Base-by-base conservation (phyloP, 2,888 invertebrate genomes). In the Gryllus longicercus region DNA sequence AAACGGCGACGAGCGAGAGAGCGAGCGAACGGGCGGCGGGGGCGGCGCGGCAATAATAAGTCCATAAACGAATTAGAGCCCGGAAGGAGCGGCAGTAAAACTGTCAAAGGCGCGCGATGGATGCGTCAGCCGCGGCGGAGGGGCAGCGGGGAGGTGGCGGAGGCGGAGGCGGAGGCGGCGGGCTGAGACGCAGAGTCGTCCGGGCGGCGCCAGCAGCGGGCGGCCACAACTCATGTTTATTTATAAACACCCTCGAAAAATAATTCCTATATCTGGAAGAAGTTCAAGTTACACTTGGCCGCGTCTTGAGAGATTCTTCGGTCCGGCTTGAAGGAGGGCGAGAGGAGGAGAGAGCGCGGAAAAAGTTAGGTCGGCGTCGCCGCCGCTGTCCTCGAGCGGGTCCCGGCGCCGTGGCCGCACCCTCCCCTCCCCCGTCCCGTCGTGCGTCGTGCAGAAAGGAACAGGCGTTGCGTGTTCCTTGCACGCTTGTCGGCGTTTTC, bases 31-130 rank as follows among this genome's bases (percentile, higher is more conserved):
- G 38, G 38, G 38, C 8, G 38, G 38, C 1, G 63, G 14, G 3
- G 63, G 63, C n/a, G 63, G 63, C 63, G 63, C 63, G n/a, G 63
- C 63, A 63, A 63, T 63, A 63, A 63, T 63, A 63, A 63, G 16
- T 63, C 63, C 63, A 63, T 63, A 63, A 63, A 63, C 63, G 63
- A 63, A 63, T 63, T 63, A 63, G 63, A 63, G 63, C n/a, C 63
- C 63, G 63, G 63, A 63, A 63, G 63, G n/a, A n/a, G 63, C 14
- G 16, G 63, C n/a, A 63, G 63, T 63, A 63, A 63, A 63, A 63
- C 63, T 63, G 63, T n/a, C 63, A 63, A 14, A n/a, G 63, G 63
- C 14, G 63, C 1, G 63, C 14, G 63, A 63, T 63, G 63, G 63
- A 63, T 63, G 63, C 63, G n/a, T 63, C 63, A 63, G 63, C 11